Evolutionary conservation across 2,888 invertebrate species (phyloP).

Genomic region (Brenthis hecate): DNA sequence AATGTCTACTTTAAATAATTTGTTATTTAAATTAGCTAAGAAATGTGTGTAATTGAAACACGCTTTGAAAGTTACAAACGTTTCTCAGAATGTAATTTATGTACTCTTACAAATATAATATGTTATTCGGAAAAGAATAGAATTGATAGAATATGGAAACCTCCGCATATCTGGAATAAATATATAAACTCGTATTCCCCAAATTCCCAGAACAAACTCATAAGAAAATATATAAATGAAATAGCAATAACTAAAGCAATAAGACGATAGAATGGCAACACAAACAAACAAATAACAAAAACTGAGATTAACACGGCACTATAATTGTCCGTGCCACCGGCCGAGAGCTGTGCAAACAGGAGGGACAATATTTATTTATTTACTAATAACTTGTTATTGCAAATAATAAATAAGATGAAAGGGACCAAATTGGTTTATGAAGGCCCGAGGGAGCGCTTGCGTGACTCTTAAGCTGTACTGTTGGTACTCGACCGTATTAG

Average conservation of each 20-base stretch:
- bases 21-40: too few relatives aligned
- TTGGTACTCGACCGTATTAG: neutral
- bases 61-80: too few relatives aligned
- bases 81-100: neutral
- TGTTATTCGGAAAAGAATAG: too few relatives aligned
- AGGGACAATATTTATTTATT: conserved; percentile 79
- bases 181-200: too few relatives aligned
- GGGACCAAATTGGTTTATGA: conserved; percentile 79
- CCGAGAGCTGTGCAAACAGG: conserved; percentile 68
- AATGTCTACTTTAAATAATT: neutral
- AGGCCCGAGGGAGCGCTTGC: conserved; percentile 60
- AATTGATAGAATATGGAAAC: too few relatives aligned
- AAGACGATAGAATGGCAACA: conserved; percentile 47
- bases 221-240: conserved; percentile 29
- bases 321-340: conserved; percentile 70
- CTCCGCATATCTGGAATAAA: too few relatives aligned
- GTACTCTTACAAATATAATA: neutral
- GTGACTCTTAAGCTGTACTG: conserved; percentile 31
- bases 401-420: conserved; percentile 77
- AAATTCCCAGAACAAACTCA: conserved; percentile 9
- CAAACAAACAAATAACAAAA: conserved; percentile 58
- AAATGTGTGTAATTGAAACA: too few relatives aligned
- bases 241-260: conserved; percentile 49
- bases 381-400: conserved; percentile 73
- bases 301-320: conserved; percentile 63